Evolutionary conservation across 2,797 vertebrate species (phyloP).

Genomic region (Phoxinus dragarum): DNA sequence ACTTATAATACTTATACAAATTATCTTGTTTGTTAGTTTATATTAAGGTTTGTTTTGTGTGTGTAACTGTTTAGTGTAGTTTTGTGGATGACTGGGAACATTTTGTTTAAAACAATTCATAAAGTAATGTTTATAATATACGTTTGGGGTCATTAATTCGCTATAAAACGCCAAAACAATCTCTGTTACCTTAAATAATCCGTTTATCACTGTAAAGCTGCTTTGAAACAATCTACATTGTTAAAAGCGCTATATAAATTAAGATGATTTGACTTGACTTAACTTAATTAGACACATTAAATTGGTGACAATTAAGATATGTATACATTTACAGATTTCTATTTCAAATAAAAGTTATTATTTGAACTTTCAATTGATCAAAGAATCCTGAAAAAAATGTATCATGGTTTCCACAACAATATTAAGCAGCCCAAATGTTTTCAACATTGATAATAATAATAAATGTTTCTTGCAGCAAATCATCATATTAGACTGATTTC

Average conservation of each 20-base stretch:
- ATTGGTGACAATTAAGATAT: not conserved
- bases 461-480: not conserved
- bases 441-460: not conserved
- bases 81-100: not conserved
- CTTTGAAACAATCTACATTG: too few relatives aligned
- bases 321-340: not conserved
- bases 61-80: not conserved
- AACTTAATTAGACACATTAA: not conserved
- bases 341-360: not conserved
- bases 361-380: not conserved
- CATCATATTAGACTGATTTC: not conserved
- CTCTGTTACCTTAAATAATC: too few relatives aligned
- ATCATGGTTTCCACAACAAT: not conserved
- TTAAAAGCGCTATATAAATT: too few relatives aligned
- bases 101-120: not conserved
- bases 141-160: not conserved
- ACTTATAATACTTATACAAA: too few relatives aligned
- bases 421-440: not conserved
- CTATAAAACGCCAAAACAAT: too few relatives aligned
- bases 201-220: too few relatives aligned
- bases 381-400: not conserved
- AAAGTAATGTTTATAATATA: not conserved
- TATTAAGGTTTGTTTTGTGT: not conserved
- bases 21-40: not conserved
- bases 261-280: too few relatives aligned